phyloP scores from a whole-genome alignment of 2,113 vertebrate species.

The Mixornis gularis region DNA sequence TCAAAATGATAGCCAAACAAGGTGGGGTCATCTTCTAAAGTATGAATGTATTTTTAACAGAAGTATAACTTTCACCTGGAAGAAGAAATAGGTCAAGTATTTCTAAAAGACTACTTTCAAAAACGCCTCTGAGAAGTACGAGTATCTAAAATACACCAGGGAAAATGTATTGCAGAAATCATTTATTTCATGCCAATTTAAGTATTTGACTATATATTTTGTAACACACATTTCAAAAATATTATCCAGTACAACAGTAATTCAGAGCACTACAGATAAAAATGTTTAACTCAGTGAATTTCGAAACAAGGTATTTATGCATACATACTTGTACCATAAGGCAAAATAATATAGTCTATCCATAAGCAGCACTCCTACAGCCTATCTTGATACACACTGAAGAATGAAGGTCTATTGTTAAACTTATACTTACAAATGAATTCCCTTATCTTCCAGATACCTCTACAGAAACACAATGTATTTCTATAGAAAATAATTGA shows the following conservation, averaged over 20 bases:
- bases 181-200: constrained; percentile 71
- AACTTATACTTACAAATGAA: neutral
- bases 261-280: constrained; percentile 64
- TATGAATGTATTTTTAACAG: neutral
- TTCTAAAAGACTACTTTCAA: neutral
- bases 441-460: neutral
- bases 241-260: constrained; percentile 63
- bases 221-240: constrained; percentile 63
- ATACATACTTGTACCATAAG: constrained; percentile 43
- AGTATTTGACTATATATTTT: constrained; percentile 54
- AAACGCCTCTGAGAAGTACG: neutral
- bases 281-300: constrained; percentile 23
- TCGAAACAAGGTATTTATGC: constrained; percentile 55
- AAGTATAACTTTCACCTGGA: neutral
- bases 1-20: neutral
- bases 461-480: neutral
- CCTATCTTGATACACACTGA: constrained; percentile 3
- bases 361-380: constrained; percentile 55
- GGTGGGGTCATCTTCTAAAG: neutral
- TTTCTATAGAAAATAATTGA: neutral
- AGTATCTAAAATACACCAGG: constrained; percentile 10
- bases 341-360: constrained; percentile 55
- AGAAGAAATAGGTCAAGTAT: neutral
- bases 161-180: constrained; percentile 29
- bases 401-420: constrained; percentile 20